A percentile compares a stretch with the other conserved stretches of the same genome.
These are phyloP conservation scores for Strix occidentalis DNA, from an alignment of 2,797 vertebrate genomes.

Conservation along the genomic window DNA sequence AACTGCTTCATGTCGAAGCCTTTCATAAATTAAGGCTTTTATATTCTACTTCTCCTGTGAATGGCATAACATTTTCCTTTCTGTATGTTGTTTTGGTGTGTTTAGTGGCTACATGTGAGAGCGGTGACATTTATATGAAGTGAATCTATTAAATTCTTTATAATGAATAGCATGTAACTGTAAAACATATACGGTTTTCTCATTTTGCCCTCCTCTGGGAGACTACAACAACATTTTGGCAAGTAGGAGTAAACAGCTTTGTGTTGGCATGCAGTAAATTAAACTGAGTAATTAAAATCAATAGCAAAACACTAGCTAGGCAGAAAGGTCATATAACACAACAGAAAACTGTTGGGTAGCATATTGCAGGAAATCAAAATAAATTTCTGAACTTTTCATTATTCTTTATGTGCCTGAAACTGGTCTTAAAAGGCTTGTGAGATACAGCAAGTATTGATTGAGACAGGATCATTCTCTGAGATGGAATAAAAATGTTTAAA, in stretches of 20 bases:
- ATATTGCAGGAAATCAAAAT: constrained; percentile 84
- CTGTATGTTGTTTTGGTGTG: constrained; percentile 39
- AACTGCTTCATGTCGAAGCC: constrained; percentile 42
- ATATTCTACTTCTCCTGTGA: constrained; percentile 1
- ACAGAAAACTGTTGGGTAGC: constrained; percentile 79
- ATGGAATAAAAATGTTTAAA: background rate
- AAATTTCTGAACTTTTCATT: constrained; percentile 88
- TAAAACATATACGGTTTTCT: constrained; percentile 73
- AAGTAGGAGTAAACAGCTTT: constrained; percentile 85
- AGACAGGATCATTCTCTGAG: background rate
- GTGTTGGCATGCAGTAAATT: constrained; percentile 85
- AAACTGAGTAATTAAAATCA: constrained; percentile 95
- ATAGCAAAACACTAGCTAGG: constrained; percentile 89
- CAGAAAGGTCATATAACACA: constrained; percentile 89
- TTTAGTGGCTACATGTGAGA: constrained; percentile 61
- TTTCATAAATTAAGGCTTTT: constrained; percentile 46
- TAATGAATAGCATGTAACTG: constrained; percentile 73
- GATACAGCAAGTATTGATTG: background rate
- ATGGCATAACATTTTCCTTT: constrained; percentile 6
- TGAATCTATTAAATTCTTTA: constrained; percentile 71
- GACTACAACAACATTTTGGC: constrained; percentile 77
- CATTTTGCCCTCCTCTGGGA: constrained; percentile 75
- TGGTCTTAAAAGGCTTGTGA: constrained; percentile 16
- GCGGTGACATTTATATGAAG: constrained; percentile 77
- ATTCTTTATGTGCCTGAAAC: constrained; percentile 76